Conservation (phyloP, 2,113 vertebrate genomes). For the Gopherus evgoodei region DNA sequence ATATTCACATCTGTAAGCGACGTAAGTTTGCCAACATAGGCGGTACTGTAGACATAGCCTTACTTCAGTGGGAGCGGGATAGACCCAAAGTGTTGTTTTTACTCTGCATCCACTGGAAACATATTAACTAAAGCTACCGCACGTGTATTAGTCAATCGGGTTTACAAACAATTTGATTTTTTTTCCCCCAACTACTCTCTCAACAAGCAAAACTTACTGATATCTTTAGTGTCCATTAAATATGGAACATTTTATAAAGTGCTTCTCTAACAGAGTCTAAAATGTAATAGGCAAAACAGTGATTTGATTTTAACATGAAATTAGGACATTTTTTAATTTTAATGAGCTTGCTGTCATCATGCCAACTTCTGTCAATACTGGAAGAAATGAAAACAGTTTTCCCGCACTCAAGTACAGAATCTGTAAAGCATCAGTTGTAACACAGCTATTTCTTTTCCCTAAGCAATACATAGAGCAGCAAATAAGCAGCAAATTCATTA, state of each 20-base stretch:
- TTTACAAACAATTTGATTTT: not conserved
- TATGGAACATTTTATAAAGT: not conserved
- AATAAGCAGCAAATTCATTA: conserved; percentile 17
- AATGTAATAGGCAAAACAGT: conserved; percentile 19
- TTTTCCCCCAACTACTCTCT: not conserved
- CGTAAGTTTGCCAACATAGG: no score
- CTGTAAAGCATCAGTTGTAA: conserved; percentile 3
- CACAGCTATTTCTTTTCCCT: conserved; percentile 4
- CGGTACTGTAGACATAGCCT: no score
- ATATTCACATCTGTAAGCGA: no score
- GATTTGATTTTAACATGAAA: conserved; percentile 20
- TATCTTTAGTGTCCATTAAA: conserved; percentile 16
- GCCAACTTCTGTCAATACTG: conserved; percentile 6
- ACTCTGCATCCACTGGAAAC: not conserved
- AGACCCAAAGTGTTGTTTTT: not conserved
- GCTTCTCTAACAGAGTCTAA: not conserved
- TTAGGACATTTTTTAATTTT: conserved; percentile 23
- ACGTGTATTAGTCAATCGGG: accelerated
- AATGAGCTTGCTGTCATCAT: conserved; percentile 31
- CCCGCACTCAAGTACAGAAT: conserved; percentile 1
- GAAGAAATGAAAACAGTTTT: conserved; percentile 42
- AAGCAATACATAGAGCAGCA: not conserved
- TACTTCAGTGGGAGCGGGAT: not conserved
- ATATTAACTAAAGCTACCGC: not conserved
- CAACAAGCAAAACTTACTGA: not conserved